A percentile compares a stretch with the other conserved stretches of the same genome.
These are phyloP conservation scores for Pelvicachromis taeniatus DNA, from an alignment of 2,113 vertebrate species.

Conservation along the genomic window DNA sequence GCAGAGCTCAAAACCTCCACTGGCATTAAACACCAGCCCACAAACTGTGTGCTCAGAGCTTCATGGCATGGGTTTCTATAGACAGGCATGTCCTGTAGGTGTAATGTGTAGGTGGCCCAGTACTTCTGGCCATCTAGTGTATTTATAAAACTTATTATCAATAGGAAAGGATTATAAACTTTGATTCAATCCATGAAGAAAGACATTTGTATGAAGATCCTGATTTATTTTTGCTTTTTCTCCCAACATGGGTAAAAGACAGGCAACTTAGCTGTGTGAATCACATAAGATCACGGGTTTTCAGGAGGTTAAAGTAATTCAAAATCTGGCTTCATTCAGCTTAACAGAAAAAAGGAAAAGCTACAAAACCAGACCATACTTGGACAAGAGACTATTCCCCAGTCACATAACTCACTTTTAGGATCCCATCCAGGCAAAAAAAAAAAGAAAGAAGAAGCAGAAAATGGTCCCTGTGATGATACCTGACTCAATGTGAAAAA, in stretches of 20 bases:
- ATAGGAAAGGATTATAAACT: not conserved
- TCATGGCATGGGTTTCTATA: not conserved
- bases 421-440: not conserved
- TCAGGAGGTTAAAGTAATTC: not conserved
- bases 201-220: not conserved
- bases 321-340: slow-evolving; percentile 6
- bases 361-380: not conserved
- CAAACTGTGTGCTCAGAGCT: not conserved
- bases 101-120: not conserved
- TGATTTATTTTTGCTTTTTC: slow-evolving; percentile 7
- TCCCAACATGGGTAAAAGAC: slow-evolving; percentile 1
- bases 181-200: not conserved
- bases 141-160: not conserved
- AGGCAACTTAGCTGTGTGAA: slow-evolving; percentile 31
- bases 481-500: not conserved
- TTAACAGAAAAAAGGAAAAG: not conserved
- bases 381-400: slow-evolving; percentile 22
- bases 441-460: not conserved
- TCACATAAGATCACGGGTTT: not conserved
- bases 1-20: not conserved
- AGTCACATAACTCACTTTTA: slow-evolving; percentile 40
- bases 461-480: not conserved
- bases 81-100: not conserved
- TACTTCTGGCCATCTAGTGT: not conserved
- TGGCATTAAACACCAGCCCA: not conserved